Percentiles rank a stretch among this genome's conserved stretches.
These are phyloP conservation scores for Malacoraja senta DNA, from an alignment of 2,797 vertebrate species.

Conservation along the genomic window DNA sequence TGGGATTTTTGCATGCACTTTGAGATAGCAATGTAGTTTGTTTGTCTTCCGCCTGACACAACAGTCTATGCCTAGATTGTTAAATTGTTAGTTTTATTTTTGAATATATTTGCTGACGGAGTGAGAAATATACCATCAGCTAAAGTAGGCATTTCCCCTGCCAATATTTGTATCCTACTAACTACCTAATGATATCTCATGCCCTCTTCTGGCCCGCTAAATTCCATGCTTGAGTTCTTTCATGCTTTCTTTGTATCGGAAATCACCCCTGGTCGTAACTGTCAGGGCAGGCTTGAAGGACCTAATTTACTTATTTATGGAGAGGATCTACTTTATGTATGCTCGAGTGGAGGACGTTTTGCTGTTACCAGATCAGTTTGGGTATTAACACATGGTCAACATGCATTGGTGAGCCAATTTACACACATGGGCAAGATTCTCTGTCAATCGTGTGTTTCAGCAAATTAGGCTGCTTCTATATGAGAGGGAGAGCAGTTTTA, in stretches of 20 bases:
- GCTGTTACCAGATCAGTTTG: background rate
- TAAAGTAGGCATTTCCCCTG: background rate
- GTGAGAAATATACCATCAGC: background rate
- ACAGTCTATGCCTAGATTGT: background rate
- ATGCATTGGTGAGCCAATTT: background rate
- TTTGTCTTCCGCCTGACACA: background rate
- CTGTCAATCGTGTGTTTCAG: background rate
- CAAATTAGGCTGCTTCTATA: no score
- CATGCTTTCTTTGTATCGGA: no score
- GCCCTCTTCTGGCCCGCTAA: no score
- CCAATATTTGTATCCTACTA: no score
- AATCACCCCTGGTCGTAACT: no score
- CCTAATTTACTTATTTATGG: no score
- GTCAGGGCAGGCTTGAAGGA: no score
- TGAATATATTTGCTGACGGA: background rate
- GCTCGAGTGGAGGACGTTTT: background rate
- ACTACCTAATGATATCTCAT: no score
- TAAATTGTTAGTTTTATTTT: background rate
- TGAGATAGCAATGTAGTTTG: background rate
- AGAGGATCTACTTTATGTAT: background rate
- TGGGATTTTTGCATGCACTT: background rate
- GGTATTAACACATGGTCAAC: background rate
- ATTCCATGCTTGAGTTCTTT: no score
- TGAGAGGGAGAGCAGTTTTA: no score
- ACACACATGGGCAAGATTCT: background rate